phyloP scores from a whole-genome alignment of 1,140 invertebrate genomes.

The Protaetia brevitarsis region DNA sequence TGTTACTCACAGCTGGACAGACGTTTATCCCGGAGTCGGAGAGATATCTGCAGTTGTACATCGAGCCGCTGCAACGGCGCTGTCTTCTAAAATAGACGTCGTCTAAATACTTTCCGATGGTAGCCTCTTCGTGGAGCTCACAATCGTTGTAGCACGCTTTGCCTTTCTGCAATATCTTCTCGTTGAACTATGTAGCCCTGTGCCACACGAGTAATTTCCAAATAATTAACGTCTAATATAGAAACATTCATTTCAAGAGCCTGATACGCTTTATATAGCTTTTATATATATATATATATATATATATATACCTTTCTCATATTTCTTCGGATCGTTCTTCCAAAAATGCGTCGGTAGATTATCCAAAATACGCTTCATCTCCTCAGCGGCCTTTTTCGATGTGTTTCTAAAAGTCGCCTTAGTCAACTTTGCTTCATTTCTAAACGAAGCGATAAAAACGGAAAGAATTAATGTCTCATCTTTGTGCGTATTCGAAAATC shows the following conservation, averaged over 20 bases:
- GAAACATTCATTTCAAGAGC: neutral
- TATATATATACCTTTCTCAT: constrained; percentile 60
- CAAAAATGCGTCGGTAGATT: constrained; percentile 64
- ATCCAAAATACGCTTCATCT: constrained; percentile 62
- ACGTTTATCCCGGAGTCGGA: constrained; percentile 80
- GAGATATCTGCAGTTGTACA: constrained; percentile 70
- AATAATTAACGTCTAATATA: constrained; percentile 61
- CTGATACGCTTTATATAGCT: neutral
- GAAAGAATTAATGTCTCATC: neutral
- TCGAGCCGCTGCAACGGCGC: constrained; percentile 62
- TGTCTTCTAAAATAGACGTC: constrained; percentile 66
- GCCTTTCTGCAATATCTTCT: constrained; percentile 73
- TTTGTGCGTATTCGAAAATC: constrained; percentile 21
- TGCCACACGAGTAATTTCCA: constrained; percentile 70
- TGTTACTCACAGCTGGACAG: constrained; percentile 63
- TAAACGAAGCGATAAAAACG: constrained; percentile 37
- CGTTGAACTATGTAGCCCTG: constrained; percentile 85
- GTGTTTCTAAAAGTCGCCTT: constrained; percentile 60
- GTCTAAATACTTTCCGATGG: constrained; percentile 66
- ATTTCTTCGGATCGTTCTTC: constrained; percentile 68
- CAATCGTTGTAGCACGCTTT: constrained; percentile 74
- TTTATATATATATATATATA: too few relatives aligned
- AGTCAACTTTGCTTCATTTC: constrained; percentile 62
- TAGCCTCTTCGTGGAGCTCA: constrained; percentile 64
- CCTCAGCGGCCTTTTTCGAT: constrained; percentile 60